Base-by-base conservation (phyloP, 92 coral and sea anemone species). In the Palythoa grandis region DNA sequence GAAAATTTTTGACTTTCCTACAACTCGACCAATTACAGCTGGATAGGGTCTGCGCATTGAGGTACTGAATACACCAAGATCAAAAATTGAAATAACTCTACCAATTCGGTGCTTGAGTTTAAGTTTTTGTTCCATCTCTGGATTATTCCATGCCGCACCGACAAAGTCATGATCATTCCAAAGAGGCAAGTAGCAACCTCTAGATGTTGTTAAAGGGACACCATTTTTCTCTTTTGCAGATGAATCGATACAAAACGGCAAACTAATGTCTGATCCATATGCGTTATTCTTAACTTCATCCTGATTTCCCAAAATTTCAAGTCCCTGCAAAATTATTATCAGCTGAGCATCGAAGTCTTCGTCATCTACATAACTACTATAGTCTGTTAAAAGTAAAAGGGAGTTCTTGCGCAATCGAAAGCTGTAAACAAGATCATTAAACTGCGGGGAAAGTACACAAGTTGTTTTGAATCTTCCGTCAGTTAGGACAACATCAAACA, bases 171-270 rank as follows among this genome's bases (percentile, higher is more conserved):
- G 89, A 35, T 88, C 91, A 77, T 91, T 91, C 91, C 91, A 84
- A 68, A 91, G 52, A 11, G 93, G 93, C 20, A 91, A 79, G 52
- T 91, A 91, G 20, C 89, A 91, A 25, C 91, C 93, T 38, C 93
- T 86, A 12, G 73, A 53, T 11, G 86, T 84, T 71, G 85, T 83
- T 43, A 91, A 79, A n/a, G 92, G 93, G 4, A 52, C 5, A 16
- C 79, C 70, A 17, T 76, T 77, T 76, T 58, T 90, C 78, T 90
- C 92, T 54, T 60, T 87, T 57, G 48, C 48, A 47, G 85, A 74
- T 67, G 91, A 83, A 76, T 82, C 63, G 16, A 23, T 61, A 70
- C 82, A 76, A 84, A 90, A 82, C 35, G 38, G 60, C 57, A 90
- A 20, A 13, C 74, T 60, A 15, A 14, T 0, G 37, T 66, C 60